Evolutionary conservation across 1,140 invertebrate genomes (phyloP).

Genomic region (Ostrea denselamellosa): DNA sequence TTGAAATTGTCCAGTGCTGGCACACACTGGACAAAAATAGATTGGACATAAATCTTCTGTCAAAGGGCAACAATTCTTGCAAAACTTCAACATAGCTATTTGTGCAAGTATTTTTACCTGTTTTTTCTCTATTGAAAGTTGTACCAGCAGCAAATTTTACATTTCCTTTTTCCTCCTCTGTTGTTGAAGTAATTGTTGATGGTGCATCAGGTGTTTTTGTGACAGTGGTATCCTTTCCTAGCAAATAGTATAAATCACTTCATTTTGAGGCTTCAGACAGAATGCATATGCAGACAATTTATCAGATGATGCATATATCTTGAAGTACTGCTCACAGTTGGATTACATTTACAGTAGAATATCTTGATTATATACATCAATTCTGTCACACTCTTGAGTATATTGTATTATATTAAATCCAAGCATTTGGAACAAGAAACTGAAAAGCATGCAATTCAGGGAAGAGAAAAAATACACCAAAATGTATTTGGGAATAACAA

Average conservation of each 20-base stretch:
- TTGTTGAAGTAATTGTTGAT: background rate
- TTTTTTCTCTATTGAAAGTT: constrained; percentile 71
- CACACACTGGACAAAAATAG: too few relatives aligned
- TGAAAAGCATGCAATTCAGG: constrained; percentile 27
- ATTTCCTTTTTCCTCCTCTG: constrained; percentile 12
- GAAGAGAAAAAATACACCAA: constrained; percentile 7
- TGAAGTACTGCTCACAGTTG: background rate
- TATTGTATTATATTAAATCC: background rate
- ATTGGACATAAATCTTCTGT: background rate
- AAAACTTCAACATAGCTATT: background rate
- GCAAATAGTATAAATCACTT: background rate
- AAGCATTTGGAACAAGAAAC: background rate
- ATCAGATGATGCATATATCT: too few relatives aligned
- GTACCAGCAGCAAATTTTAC: constrained; percentile 76
- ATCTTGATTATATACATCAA: background rate
- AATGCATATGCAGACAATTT: background rate
- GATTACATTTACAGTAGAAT: background rate
- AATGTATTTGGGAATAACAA: background rate
- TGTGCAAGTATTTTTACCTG: constrained; percentile 59
- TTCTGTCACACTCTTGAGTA: constrained; percentile 8
- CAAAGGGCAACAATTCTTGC: background rate
- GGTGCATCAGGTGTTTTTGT: background rate
- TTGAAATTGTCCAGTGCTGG: too few relatives aligned
- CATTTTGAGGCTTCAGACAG: background rate
- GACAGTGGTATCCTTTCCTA: constrained; percentile 1